Evolutionary conservation across 2,797 vertebrate genomes (phyloP), one percentile per base, ranked within the genome.

Genomic region (Cebuella pygmaea): DNA sequence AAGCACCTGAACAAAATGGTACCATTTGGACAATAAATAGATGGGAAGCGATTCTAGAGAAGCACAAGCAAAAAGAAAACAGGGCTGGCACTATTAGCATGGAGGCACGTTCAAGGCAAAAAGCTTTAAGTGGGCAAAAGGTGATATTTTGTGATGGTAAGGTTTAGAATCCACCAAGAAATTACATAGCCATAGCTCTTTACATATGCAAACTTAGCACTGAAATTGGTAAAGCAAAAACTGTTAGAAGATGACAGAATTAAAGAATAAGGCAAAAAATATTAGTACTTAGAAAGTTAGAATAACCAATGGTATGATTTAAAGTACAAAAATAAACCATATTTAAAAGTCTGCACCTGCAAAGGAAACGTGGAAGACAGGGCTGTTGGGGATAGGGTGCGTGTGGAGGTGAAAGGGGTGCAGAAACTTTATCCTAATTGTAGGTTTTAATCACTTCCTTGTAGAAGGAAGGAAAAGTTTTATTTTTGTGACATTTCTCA

Each of bases 401-500:
- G 24, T 64, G 9, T n/a, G 52, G 24, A 27, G 13, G 41, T 17
- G n/a, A 70, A 7, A 36, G 9, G 59, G 30, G 13, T 55, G 0
- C 30, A 48, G 30, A 33, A 4, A 39, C 6, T 74, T 95, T 90
- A 44, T 93, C 46, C 26, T 80, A 36, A 88, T 82, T 39, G 7
- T 27, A 74, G 50, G 30, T 12, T 70, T 80, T 27, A 50, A 74
- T 52, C 90, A 93, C 50, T 92, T 92, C 39, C 74, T 76, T 61
- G 46, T 24, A 75, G 76, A 61, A 87, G 36, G 80, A 93, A 78
- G 83, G 33, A 83, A 26, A 67, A 9, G 30, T 94, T 95, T 93
- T 59, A 85, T 85, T 96, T 93, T 80, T 46, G 57, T 95, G 97
- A 95, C 93, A 96, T 90, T 95, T 90, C 85, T 96, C 52, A 55